phyloP scores from a whole-genome alignment of 2,797 vertebrate species.

The Urophycis tenuis region DNA sequence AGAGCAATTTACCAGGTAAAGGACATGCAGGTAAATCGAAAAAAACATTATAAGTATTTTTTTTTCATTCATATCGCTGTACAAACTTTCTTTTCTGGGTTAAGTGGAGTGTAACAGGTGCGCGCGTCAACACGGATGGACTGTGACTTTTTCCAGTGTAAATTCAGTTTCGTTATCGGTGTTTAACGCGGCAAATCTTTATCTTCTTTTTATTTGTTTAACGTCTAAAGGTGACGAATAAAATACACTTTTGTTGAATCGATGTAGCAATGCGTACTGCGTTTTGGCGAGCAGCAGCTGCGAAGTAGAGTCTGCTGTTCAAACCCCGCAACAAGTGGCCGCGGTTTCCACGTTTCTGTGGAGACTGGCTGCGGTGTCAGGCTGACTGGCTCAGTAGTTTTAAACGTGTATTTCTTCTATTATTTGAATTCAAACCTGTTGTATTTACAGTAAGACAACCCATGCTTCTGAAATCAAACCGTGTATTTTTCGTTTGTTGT shows the following conservation, averaged over 20 bases:
- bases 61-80: background rate
- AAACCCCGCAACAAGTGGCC: background rate
- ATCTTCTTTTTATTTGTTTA: too few relatives aligned
- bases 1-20: constrained; percentile 81
- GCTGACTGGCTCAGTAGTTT: too few relatives aligned
- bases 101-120: background rate
- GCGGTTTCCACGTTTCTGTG: too few relatives aligned
- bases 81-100: too few relatives aligned
- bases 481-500: too few relatives aligned
- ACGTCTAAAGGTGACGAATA: background rate
- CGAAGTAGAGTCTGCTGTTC: too few relatives aligned
- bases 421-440: too few relatives aligned
- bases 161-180: background rate
- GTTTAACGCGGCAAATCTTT: background rate
- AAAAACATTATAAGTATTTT: constrained; percentile 21
- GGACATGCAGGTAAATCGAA: constrained; percentile 79
- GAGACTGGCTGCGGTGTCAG: too few relatives aligned
- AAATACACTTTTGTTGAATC: background rate
- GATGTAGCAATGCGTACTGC: background rate
- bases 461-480: too few relatives aligned
- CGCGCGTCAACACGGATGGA: too few relatives aligned
- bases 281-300: background rate
- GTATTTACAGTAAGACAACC: too few relatives aligned
- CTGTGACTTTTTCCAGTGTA: background rate
- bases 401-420: too few relatives aligned